Percentiles rank a stretch among this genome's conserved stretches.
phyloP scores from a whole-genome alignment of 1,140 invertebrate species.

The Procambarus clarkii region DNA sequence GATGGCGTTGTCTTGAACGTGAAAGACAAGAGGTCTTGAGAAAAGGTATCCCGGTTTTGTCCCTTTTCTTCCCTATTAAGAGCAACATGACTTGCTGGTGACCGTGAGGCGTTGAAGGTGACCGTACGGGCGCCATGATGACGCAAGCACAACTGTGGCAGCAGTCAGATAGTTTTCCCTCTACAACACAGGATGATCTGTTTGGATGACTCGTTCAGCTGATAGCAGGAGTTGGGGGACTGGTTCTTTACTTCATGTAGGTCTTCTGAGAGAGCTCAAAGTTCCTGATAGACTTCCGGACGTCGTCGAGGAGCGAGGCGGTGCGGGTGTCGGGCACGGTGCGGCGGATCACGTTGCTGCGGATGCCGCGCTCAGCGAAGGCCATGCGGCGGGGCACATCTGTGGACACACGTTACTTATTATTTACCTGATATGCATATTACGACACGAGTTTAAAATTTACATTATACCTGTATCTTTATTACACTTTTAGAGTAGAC shows the following conservation, averaged over 20 bases:
- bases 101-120: background rate
- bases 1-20: background rate
- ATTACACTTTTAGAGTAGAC: too few species aligned
- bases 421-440: too few species aligned
- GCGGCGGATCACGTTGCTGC: slow-evolving; percentile 59
- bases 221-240: background rate
- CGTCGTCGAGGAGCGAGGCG: slow-evolving; percentile 63
- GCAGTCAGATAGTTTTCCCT: background rate
- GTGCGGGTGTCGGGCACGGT: slow-evolving; percentile 66
- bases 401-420: background rate
- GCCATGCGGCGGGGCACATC: slow-evolving; percentile 66
- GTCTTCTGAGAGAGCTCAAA: slow-evolving; percentile 70
- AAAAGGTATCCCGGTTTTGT: background rate
- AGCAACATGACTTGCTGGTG: background rate
- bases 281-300: slow-evolving; percentile 70
- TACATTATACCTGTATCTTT: too few species aligned
- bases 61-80: background rate
- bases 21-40: background rate
- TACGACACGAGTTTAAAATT: too few species aligned
- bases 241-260: slow-evolving; percentile 63
- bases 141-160: background rate
- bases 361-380: slow-evolving; percentile 71
- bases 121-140: background rate
- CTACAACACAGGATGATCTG: background rate
- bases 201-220: background rate